Evolutionary conservation across 1,140 invertebrate species (phyloP).

Genomic region (Cyclina sinensis): DNA sequence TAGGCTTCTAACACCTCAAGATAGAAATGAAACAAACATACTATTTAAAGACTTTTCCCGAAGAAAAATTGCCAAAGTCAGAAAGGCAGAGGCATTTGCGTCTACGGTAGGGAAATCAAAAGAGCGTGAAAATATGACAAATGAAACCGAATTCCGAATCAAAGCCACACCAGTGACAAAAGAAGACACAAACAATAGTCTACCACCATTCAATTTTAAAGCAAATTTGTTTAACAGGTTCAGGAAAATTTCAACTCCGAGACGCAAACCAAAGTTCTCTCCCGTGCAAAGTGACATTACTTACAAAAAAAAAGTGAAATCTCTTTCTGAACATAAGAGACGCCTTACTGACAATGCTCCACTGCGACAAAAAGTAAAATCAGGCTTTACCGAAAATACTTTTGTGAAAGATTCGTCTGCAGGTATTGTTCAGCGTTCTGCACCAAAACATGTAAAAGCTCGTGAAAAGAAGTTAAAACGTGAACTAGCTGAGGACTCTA

Average conservation of each 20-base stretch:
- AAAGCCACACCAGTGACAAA: neutral
- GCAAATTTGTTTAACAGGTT: slow-evolving; percentile 46
- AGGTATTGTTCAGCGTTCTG: slow-evolving; percentile 5
- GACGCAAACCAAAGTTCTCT: slow-evolving; percentile 27
- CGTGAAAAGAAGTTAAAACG: slow-evolving; percentile 30
- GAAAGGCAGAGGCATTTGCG: neutral
- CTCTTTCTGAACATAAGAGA: neutral
- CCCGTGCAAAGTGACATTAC: neutral
- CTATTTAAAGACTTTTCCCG: neutral
- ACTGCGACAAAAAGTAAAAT: neutral
- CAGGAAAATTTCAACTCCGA: slow-evolving; percentile 42
- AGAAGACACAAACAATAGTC: slow-evolving; percentile 37
- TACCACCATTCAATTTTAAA: slow-evolving; percentile 58
- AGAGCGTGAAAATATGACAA: neutral
- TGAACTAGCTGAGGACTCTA: neutral
- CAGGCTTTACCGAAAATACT: neutral
- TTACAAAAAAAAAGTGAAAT: neutral
- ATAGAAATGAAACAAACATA: slow-evolving; percentile 29
- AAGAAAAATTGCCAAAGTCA: slow-evolving; percentile 4
- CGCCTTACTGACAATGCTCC: neutral
- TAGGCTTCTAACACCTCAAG: slow-evolving; percentile 3
- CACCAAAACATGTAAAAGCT: slow-evolving; percentile 14
- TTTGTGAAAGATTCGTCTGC: slow-evolving; percentile 20
- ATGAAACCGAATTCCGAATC: neutral
- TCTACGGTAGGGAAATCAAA: neutral